These are phyloP conservation scores for Pangasianodon gigas DNA, from an alignment of 2,113 vertebrate species.

Conservation along the genomic window DNA sequence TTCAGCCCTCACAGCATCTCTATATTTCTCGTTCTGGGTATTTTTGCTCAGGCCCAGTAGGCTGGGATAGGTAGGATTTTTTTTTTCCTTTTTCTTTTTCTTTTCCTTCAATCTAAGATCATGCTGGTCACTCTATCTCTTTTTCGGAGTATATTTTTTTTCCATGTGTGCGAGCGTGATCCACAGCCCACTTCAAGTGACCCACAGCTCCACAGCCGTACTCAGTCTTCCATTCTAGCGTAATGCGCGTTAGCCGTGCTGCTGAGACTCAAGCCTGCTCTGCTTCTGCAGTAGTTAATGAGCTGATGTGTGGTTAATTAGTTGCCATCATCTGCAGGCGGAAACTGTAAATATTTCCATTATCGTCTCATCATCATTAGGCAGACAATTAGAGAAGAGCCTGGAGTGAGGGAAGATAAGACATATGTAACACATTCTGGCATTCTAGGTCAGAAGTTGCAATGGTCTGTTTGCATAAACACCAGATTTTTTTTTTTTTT, in stretches of 20 bases:
- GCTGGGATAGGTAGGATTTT: background rate
- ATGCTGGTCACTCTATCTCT: background rate
- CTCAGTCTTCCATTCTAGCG: background rate
- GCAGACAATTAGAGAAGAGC: conserved; percentile 27
- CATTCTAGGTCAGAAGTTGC: background rate
- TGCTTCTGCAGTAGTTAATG: conserved; percentile 57
- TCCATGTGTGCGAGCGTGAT: background rate
- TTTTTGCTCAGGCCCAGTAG: background rate
- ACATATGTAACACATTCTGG: background rate
- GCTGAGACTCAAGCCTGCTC: background rate
- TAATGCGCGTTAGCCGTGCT: conserved; percentile 15
- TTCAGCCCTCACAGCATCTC: conserved; percentile 51
- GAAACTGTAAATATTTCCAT: conserved; percentile 65
- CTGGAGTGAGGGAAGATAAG: conserved; percentile 6
- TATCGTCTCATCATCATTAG: conserved; percentile 48
- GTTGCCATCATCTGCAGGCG: conserved; percentile 62
- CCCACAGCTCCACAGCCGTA: background rate
- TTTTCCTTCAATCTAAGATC: conserved; percentile 1
- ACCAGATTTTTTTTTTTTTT: background rate
- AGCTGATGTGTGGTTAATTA: conserved; percentile 63
- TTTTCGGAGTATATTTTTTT: background rate
- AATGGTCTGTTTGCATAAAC: background rate
- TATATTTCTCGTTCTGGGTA: conserved; percentile 30
- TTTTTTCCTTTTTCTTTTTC: background rate
- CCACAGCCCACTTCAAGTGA: conserved; percentile 29